Evolutionary conservation across 2,888 invertebrate species (phyloP).

Genomic region (Clivina fossor): DNA sequence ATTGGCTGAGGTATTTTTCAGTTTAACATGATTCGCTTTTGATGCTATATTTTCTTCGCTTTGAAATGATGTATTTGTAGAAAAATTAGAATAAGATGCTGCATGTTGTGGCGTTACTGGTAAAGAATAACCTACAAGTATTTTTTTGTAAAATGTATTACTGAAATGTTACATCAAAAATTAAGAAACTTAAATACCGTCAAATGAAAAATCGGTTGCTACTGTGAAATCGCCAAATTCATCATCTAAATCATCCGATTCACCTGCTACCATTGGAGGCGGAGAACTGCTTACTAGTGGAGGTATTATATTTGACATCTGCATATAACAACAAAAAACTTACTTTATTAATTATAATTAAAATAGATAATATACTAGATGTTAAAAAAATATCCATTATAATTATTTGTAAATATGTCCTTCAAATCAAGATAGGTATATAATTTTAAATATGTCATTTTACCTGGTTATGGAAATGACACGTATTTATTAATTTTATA

Average conservation of each 20-base stretch:
- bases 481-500: slow-evolving; percentile 23
- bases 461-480: slow-evolving; percentile 28
- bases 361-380: too few relatives aligned
- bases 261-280: slow-evolving; percentile 56
- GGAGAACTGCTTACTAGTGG: slow-evolving; percentile 60
- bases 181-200: slow-evolving; percentile 42
- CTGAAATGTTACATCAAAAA: neutral
- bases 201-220: slow-evolving; percentile 48
- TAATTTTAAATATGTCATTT: slow-evolving; percentile 24
- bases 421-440: slow-evolving; percentile 16
- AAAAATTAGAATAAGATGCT: slow-evolving; percentile 36
- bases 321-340: slow-evolving; percentile 15
- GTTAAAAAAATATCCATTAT: neutral
- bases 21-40: slow-evolving; percentile 27
- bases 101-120: slow-evolving; percentile 42
- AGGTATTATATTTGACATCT: slow-evolving; percentile 58
- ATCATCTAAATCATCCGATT: slow-evolving; percentile 56
- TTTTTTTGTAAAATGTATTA: too few relatives aligned
- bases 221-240: slow-evolving; percentile 66
- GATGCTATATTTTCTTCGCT: too few relatives aligned
- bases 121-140: slow-evolving; percentile 42
- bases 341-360: too few relatives aligned
- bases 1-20: neutral
- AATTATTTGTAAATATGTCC: slow-evolving; percentile 8
- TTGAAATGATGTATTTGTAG: slow-evolving; percentile 41